These are phyloP conservation scores for Muntiacus reevesi DNA, from an alignment of 2,113 vertebrate genomes.

Conservation along the genomic window DNA sequence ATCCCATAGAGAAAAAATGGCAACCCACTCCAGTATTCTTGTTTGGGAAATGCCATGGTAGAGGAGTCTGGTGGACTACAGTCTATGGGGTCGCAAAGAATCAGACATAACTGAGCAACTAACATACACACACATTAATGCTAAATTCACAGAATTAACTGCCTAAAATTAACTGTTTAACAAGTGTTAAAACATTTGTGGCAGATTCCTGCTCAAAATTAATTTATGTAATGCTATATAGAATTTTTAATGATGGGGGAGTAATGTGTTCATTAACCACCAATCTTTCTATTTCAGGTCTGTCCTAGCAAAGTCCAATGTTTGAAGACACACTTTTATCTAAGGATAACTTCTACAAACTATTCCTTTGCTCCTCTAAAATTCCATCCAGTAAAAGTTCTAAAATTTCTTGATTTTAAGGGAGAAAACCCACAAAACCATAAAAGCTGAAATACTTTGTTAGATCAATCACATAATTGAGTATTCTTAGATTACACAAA, in stretches of 20 bases:
- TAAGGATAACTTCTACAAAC: not conserved
- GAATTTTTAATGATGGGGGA: not conserved
- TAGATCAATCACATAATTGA: not conserved
- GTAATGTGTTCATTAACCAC: not conserved
- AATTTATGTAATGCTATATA: not conserved
- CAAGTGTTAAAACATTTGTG: not conserved
- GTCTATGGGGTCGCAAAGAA: not conserved
- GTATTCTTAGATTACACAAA: not conserved
- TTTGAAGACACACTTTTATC: not conserved
- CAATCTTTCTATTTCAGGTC: not conserved
- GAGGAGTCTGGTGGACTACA: not conserved
- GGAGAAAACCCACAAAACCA: not conserved
- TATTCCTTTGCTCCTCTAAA: not conserved
- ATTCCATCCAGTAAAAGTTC: not conserved
- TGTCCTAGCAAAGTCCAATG: not conserved
- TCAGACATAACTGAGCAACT: not conserved
- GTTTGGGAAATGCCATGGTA: not conserved
- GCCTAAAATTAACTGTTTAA: not conserved
- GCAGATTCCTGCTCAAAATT: not conserved
- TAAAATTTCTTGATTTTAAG: not conserved
- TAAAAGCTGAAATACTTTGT: not conserved
- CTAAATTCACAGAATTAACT: not conserved
- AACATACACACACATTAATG: not conserved
- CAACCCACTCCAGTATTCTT: not conserved
- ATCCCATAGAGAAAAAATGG: not conserved